Base-by-base conservation (phyloP, 2,888 invertebrate species). In the Oegoconia quadripuncta region DNA sequence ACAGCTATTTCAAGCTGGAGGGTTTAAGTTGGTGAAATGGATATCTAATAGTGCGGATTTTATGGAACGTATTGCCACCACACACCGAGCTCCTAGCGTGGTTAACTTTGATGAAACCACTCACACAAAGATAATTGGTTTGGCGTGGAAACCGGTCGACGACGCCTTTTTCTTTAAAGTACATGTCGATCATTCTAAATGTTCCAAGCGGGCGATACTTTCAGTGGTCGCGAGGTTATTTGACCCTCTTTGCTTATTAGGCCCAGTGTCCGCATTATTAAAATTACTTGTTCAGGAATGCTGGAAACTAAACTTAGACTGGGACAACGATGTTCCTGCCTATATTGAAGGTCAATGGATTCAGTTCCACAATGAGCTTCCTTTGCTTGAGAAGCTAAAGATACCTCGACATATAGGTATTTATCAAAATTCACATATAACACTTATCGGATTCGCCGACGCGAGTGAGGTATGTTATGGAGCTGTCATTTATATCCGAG, bases 21-120 rank as follows among this genome's bases (percentile, higher is more conserved):
- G 40, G 7, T 44, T 44, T 8, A 40, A 28, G 3, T 52, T 25
- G 23, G 50, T 12, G 48, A 50, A 33, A 46, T 52, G 27, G 1
- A 23, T 50, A 12, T 47, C 50, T 2, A 30, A 50, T 18, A 41
- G 41, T 5, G 50, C 54, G 9, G 20, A 20, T 4, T 4, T 20
- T 4, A 20, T 20, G 9, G 12, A 29, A 12, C 22, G 13, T 8
- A 38, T 39, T 13, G 38, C 38, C 5, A 8, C 6, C 6, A n/a
- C 30, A 11, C 30, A 25, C 12, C 30, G 22, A 14, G 20, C 11
- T 25, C 17, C 26, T 1, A 25, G 12, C 1, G n/a, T n/a, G 11
- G n/a, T 26, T 26, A n/a, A 26, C 11, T 26, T 26, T 26, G 26
- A 26, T n/a, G 5, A 6, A 26, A 8, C 4, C 20, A n/a, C 26